These are phyloP conservation scores for Dryobates pubescens DNA, from an alignment of 2,797 vertebrate genomes.

Conservation along the genomic window DNA sequence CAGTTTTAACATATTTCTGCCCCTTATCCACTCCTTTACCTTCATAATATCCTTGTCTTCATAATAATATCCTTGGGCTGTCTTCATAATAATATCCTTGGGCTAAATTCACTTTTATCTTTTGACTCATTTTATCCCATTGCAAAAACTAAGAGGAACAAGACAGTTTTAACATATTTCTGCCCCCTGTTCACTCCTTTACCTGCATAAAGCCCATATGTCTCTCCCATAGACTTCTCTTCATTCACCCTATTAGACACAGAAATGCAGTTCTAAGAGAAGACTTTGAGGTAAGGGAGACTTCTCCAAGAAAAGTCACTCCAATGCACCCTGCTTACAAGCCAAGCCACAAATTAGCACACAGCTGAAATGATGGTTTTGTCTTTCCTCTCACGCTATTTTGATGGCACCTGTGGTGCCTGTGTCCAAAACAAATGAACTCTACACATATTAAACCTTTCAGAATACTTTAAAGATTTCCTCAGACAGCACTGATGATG, in stretches of 20 bases:
- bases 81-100: neutral
- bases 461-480: neutral
- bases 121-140: neutral
- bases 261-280: neutral
- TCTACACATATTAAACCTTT: neutral
- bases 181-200: neutral
- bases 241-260: neutral
- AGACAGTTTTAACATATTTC: neutral
- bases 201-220: neutral
- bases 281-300: neutral
- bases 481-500: neutral
- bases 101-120: neutral
- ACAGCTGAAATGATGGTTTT: neutral
- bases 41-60: neutral
- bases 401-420: neutral
- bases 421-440: neutral
- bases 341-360: neutral
- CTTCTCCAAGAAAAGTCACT: neutral
- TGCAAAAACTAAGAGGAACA: neutral
- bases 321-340: neutral
- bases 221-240: neutral
- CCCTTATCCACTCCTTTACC: too few relatives aligned
- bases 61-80: neutral
- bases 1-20: too few relatives aligned
- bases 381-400: neutral